Percentiles rank a stretch among this genome's conserved stretches.
Evolutionary conservation across 2,113 vertebrate genomes (phyloP).

Genomic region (Fregata magnificens): DNA sequence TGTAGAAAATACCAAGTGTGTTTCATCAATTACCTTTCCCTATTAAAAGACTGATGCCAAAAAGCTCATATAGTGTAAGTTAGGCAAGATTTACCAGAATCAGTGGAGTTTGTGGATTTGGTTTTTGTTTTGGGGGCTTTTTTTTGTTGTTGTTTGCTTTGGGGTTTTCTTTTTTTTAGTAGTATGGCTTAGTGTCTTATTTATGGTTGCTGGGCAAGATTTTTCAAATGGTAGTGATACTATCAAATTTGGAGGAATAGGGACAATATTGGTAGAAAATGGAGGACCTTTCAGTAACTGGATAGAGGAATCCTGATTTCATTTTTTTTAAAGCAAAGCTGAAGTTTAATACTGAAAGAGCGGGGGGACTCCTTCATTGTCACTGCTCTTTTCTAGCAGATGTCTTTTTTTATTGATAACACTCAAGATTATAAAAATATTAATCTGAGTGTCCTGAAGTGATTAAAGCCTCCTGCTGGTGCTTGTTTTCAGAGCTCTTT

Average conservation of each 20-base stretch:
- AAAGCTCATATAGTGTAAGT: not conserved
- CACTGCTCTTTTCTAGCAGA: not conserved
- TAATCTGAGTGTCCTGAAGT: not conserved
- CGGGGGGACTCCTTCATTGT: not conserved
- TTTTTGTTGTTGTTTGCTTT: not conserved
- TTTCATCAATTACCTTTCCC: not conserved
- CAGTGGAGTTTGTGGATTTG: not conserved
- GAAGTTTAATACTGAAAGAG: not conserved
- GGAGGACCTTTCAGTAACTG: not conserved
- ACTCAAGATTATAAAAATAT: not conserved
- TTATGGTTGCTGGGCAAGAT: not conserved
- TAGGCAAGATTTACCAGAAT: not conserved
- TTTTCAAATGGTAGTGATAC: not conserved
- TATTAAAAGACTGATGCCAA: not conserved
- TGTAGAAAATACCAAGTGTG: not conserved
- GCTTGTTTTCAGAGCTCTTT: not conserved
- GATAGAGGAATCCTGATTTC: not conserved
- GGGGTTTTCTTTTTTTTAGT: not conserved
- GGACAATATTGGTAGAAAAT: not conserved
- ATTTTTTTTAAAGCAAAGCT: not conserved
- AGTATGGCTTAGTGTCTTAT: not conserved
- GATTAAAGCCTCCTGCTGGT: not conserved
- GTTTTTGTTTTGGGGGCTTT: not conserved
- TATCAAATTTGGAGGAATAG: not conserved
- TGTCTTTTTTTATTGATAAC: not conserved